Percentiles rank a stretch among this genome's conserved stretches.
Evolutionary conservation across 2,113 vertebrate genomes (phyloP).

Genomic region (Upupa epops): DNA sequence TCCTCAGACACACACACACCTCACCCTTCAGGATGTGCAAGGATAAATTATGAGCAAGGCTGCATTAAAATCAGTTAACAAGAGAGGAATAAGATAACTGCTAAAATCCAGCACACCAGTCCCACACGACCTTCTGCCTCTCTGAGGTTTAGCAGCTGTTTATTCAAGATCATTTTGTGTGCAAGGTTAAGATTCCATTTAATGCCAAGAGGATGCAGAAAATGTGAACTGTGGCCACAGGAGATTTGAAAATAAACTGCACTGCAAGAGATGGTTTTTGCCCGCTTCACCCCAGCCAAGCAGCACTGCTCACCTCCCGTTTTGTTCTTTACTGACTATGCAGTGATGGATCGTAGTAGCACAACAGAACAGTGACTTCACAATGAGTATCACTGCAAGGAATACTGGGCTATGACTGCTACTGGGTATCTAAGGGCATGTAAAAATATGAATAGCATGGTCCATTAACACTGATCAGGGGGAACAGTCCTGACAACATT

Average conservation of each 20-base stretch:
- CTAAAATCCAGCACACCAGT: neutral
- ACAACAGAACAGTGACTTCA: neutral
- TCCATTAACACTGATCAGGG: neutral
- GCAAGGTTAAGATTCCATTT: neutral
- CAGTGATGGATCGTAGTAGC: neutral
- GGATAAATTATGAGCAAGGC: neutral
- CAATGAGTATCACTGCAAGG: neutral
- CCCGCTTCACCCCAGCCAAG: neutral
- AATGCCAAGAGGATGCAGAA: neutral
- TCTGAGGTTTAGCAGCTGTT: neutral
- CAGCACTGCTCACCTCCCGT: neutral
- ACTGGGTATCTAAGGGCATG: neutral
- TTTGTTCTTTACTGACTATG: neutral
- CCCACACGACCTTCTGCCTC: neutral
- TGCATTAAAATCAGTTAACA: neutral
- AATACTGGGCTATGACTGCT: neutral
- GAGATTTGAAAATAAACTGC: neutral
- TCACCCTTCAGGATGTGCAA: neutral
- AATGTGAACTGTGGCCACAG: neutral
- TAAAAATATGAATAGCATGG: neutral
- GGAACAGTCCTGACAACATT: neutral
- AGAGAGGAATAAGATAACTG: neutral
- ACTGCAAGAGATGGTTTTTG: neutral
- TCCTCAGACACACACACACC: neutral
- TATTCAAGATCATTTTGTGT: neutral